Evolutionary conservation across 1,140 invertebrate genomes (phyloP).

Genomic region (roundworm (Caenorhabditis elegans)): WBcel235 BX284605.5:12985501-12986000

Average conservation of each 20-base stretch:
- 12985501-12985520: too few species aligned
- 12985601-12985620: too few species aligned
- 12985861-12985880: not conserved
- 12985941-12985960: not conserved
- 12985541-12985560: too few species aligned
- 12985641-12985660: not conserved
- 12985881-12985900: conserved; percentile 24
- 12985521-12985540: too few species aligned
- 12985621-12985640: too few species aligned
- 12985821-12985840: not conserved
- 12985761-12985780: not conserved
- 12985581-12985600: too few species aligned
- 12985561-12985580: too few species aligned
- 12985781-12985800: conserved; percentile 19
- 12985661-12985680: not conserved
- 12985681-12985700: not conserved
- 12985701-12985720: not conserved
- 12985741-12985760: conserved; percentile 2
- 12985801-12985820: conserved; percentile 14
- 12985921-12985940: not conserved
- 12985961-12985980: not conserved
- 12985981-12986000: not conserved
- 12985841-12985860: not conserved
- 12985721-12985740: not conserved
- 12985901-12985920: not conserved